Evolutionary conservation across 2,888 invertebrate species (phyloP).

Genomic region (Ellobium chinense): DNA sequence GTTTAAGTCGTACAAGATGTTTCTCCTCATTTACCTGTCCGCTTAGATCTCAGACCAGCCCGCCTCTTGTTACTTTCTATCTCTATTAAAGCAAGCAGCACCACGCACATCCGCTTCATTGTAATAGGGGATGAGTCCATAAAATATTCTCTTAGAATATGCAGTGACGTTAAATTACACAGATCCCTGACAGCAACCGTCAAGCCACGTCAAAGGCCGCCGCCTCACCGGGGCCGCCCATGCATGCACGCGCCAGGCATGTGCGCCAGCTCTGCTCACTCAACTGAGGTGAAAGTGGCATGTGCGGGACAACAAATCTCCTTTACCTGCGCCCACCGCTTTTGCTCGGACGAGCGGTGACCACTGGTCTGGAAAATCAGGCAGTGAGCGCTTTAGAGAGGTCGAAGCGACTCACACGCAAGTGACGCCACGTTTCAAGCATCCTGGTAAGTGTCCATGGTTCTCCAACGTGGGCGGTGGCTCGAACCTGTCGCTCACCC

Average conservation of each 20-base stretch:
- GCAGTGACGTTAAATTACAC: background rate
- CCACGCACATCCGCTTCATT: too few species aligned
- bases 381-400: background rate
- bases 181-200: background rate
- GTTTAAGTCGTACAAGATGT: background rate
- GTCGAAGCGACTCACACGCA: background rate
- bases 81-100: too few species aligned
- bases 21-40: background rate
- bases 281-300: conserved; percentile 10
- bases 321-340: background rate
- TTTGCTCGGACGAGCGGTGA: background rate
- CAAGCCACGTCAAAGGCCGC: conserved; percentile 9
- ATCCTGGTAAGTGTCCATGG: background rate
- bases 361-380: background rate
- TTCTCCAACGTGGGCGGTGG: background rate
- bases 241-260: conserved; percentile 8
- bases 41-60: too few species aligned
- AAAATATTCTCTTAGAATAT: background rate
- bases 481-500: too few species aligned
- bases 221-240: background rate
- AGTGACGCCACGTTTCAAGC: background rate
- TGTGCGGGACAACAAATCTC: background rate
- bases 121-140: background rate
- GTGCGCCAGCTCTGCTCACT: conserved; percentile 9
- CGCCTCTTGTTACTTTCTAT: too few species aligned